phyloP scores from a whole-genome alignment of 2,888 invertebrate genomes.

The Sesia apiformis region DNA sequence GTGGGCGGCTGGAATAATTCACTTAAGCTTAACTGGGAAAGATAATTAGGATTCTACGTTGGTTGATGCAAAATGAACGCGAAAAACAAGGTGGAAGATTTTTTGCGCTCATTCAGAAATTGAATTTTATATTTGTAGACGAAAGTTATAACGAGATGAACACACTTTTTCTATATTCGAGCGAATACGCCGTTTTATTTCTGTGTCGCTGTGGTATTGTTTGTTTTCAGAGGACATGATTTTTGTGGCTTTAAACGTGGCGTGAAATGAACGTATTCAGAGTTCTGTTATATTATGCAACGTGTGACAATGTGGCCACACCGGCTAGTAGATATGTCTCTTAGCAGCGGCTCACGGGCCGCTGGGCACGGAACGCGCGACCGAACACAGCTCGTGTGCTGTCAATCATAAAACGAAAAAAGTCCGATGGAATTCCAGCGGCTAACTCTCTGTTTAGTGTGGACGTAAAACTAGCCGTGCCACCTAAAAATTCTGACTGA shows the following conservation, averaged over 20 bases:
- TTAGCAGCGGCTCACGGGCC: constrained; percentile 58
- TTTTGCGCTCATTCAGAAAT: constrained; percentile 71
- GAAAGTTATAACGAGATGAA: constrained; percentile 67
- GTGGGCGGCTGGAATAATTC: constrained; percentile 72
- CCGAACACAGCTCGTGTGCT: constrained; percentile 67
- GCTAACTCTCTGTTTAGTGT: constrained; percentile 52
- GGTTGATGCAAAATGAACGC: constrained; percentile 72
- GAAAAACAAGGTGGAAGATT: constrained; percentile 67
- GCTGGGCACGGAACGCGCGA: constrained; percentile 62
- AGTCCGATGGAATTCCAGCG: constrained; percentile 49
- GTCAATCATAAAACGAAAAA: constrained; percentile 71
- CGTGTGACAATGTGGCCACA: constrained; percentile 33
- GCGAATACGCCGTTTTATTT: not conserved
- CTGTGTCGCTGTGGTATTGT: not conserved
- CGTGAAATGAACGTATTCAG: not conserved
- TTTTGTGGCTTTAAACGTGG: not conserved
- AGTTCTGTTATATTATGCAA: not conserved
- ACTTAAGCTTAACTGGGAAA: constrained; percentile 74
- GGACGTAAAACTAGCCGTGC: not conserved
- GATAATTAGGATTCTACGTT: constrained; percentile 74
- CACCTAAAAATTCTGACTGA: not conserved
- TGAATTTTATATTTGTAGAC: constrained; percentile 70
- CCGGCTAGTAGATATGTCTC: constrained; percentile 45
- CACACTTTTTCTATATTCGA: constrained; percentile 33
- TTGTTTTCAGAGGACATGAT: not conserved